Evolutionary conservation across 2,113 vertebrate species (phyloP), one percentile per base, ranked within the genome.

Genomic region (Microcebus griseorufus): DNA sequence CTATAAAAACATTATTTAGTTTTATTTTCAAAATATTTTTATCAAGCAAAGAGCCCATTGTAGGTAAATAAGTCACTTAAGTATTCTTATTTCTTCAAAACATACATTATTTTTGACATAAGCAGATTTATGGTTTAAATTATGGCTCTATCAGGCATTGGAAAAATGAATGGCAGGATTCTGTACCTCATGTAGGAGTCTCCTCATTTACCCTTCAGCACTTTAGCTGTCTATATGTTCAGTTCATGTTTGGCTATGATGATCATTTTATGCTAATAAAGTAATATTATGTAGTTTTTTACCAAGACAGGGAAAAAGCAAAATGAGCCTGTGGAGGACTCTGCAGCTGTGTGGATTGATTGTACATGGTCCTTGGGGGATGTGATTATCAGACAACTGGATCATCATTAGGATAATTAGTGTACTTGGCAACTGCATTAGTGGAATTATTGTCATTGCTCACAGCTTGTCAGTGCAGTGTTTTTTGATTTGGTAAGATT

Each of bases 241-340:
- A 88, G 60, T 70, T 92, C 75, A 65, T 90, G 69, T 90, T 96
- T 55, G 78, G 87, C 42, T 83, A 48, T 90, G 95, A 97, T 97
- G 95, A 84, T 90, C 84, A 94, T 92, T 98, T 97, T 98, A 97
- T 96, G 97, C 90, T 96, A 97, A 97, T 97, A 73, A 78, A 62
- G 83, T 93, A 87, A 97, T 84, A 96, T 92, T 87, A 88, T 95
- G 65, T 88, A 80, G 75, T 96, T 97, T 96, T 96, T 84, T 90
- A 97, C 80, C 2, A 25, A 95, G 92, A 90, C 45, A 45, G 96
- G 95, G 75, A 93, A 88, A 76, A 83, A 89, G 80, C 92, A 96
- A 97, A 96, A 97, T 90, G 95, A 90, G 65, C 80, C 90, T 83
- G 32, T 75, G 96, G 92, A 96, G 75, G 79, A 20, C 80, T 89